phyloP scores from a whole-genome alignment of 2,113 vertebrate species.

The Chiloscyllium plagiosum region DNA sequence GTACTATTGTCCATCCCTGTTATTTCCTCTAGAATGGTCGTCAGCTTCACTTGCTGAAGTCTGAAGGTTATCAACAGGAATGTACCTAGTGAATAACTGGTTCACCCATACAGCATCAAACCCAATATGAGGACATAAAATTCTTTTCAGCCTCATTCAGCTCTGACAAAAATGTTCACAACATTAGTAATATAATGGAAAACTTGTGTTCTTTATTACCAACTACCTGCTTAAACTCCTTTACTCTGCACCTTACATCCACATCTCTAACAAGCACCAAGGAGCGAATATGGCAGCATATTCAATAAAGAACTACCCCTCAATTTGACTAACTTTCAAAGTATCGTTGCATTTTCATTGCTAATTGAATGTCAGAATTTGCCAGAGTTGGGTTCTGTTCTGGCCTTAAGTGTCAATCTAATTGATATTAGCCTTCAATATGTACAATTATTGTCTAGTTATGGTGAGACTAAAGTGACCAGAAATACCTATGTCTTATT shows the following conservation, averaged over 20 bases:
- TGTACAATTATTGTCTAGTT: not conserved
- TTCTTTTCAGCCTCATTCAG: not conserved
- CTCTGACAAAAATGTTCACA: not conserved
- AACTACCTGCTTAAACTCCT: not conserved
- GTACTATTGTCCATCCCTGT: not conserved
- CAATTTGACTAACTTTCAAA: not conserved
- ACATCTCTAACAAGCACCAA: not conserved
- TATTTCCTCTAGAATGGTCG: not conserved
- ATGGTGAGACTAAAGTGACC: not conserved
- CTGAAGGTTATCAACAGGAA: not conserved
- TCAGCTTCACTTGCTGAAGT: not conserved
- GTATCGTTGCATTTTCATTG: not conserved
- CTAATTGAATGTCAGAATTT: not conserved
- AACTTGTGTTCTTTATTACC: not conserved
- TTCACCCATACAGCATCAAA: not conserved
- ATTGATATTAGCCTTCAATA: not conserved
- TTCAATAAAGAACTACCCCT: not conserved
- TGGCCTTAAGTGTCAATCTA: not conserved
- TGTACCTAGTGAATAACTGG: not conserved
- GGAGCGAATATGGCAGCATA: not conserved
- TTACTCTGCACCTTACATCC: too few relatives aligned
- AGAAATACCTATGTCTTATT: not conserved
- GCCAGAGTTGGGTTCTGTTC: not conserved
- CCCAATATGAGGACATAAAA: too few relatives aligned
- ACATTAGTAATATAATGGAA: not conserved